A percentile compares a stretch with the other conserved stretches of the same genome.
phyloP scores from a whole-genome alignment of 2,797 vertebrate genomes.

The Taeniopygia guttata region DNA sequence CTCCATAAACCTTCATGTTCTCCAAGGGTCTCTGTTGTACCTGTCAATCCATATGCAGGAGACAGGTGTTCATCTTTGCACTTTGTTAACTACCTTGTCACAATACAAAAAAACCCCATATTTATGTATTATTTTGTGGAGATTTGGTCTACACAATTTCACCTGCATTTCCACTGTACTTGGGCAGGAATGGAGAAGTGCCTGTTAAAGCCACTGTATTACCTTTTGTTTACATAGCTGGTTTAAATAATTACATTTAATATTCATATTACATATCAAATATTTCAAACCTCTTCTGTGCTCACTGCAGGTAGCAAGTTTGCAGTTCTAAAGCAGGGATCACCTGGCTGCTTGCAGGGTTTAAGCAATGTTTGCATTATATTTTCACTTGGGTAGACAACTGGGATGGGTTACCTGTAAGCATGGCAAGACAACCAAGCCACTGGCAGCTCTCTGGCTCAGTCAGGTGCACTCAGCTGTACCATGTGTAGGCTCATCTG shows the following conservation, averaged over 20 bases:
- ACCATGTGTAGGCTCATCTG: rapidly evolving
- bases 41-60: background rate
- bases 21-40: background rate
- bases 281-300: background rate
- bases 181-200: background rate
- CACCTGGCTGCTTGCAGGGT: background rate
- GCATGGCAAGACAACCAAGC: background rate
- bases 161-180: background rate
- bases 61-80: background rate
- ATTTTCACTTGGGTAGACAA: background rate
- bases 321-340: background rate
- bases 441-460: background rate
- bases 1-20: background rate
- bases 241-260: background rate
- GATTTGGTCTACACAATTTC: background rate
- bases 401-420: background rate
- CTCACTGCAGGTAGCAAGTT: background rate
- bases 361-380: background rate
- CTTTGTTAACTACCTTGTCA: slow-evolving; percentile 25
- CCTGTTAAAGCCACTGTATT: background rate
- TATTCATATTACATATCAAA: background rate
- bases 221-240: background rate
- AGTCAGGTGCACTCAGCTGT: background rate
- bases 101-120: background rate
- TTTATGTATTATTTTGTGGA: background rate